Percentiles rank a stretch among this genome's conserved stretches.
These are phyloP conservation scores for Artibeus jamaicensis DNA, from an alignment of 2,797 vertebrate genomes.

Conservation along the genomic window DNA sequence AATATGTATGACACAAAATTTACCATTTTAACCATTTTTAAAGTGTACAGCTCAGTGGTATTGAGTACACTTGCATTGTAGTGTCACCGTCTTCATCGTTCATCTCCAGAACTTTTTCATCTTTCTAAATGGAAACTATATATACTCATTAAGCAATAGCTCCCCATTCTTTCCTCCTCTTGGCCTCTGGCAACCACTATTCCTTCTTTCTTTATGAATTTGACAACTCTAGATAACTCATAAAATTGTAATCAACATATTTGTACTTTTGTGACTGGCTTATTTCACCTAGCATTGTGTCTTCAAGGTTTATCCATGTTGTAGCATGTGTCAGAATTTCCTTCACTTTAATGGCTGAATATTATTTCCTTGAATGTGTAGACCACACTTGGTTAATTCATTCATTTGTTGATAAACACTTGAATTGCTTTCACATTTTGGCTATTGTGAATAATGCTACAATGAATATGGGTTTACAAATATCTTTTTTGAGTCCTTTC, in stretches of 20 bases:
- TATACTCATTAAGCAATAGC: neutral
- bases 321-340: neutral
- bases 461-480: neutral
- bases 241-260: neutral
- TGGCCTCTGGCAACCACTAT: neutral
- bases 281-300: neutral
- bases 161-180: neutral
- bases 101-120: neutral
- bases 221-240: neutral
- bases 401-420: neutral
- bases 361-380: neutral
- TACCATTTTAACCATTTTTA: neutral
- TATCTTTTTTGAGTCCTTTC: neutral
- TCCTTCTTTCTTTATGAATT: neutral
- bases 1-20: neutral
- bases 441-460: neutral
- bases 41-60: neutral
- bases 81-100: neutral
- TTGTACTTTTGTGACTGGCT: neutral
- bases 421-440: neutral
- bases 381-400: neutral
- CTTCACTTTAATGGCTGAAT: neutral
- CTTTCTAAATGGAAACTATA: neutral
- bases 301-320: neutral
- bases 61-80: neutral